Evolutionary conservation across 2,113 vertebrate genomes (phyloP).

Genomic region (Puma concolor): DNA sequence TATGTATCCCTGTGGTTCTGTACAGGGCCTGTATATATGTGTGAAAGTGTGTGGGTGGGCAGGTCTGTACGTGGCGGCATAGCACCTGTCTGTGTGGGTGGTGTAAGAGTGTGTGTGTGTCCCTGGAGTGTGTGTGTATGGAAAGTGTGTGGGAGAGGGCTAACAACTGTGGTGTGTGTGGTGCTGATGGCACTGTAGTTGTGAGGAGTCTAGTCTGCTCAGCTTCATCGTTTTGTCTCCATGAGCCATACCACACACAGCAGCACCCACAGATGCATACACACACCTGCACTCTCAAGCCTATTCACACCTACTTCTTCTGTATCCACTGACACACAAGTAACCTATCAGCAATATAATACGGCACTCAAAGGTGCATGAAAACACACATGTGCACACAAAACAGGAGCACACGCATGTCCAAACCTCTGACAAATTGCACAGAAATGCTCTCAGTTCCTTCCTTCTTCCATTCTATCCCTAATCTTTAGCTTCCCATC

Average conservation of each 20-base stretch:
- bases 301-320: not conserved
- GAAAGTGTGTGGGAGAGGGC: conserved; percentile 49
- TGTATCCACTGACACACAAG: not conserved
- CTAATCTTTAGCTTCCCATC: not conserved
- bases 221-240: not conserved
- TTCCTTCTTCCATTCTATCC: not conserved
- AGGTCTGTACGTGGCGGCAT: conserved; percentile 63
- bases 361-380: not conserved
- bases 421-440: not conserved
- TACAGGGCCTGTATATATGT: conserved; percentile 45
- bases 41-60: conserved; percentile 71
- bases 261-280: not conserved
- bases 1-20: not conserved
- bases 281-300: not conserved
- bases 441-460: not conserved
- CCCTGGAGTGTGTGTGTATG: conserved; percentile 54
- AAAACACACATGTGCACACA: not conserved
- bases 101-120: conserved; percentile 53
- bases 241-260: not conserved
- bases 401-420: no score
- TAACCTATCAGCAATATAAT: not conserved
- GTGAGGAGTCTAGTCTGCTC: not conserved
- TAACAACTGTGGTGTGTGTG: not conserved
- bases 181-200: not conserved
- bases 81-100: conserved; percentile 77